Percentiles rank a stretch among this genome's conserved stretches.
Conservation (phyloP, 2,797 vertebrate species). For the Falco novaeseelandiae region DNA sequence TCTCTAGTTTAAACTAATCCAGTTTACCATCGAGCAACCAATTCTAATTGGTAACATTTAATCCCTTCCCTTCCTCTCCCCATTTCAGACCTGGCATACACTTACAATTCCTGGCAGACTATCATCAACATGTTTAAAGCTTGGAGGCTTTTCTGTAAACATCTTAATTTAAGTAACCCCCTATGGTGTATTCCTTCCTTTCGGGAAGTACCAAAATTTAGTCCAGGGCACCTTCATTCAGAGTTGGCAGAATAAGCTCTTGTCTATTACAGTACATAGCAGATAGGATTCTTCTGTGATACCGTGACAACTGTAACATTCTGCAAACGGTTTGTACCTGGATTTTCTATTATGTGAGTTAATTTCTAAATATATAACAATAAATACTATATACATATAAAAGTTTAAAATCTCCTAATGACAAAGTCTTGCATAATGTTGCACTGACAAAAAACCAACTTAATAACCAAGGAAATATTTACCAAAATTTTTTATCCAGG, state of each 20-base stretch:
- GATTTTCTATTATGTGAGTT: neutral
- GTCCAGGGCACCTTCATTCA: neutral
- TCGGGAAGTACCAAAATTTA: neutral
- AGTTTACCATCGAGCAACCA: conserved; percentile 28
- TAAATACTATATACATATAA: neutral
- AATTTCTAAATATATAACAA: neutral
- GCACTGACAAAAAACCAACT: neutral
- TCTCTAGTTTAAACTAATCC: conserved; percentile 39
- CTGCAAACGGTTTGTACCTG: conserved; percentile 12
- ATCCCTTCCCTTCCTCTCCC: neutral
- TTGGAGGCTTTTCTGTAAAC: conserved; percentile 14
- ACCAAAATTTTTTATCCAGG: neutral
- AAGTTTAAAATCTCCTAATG: neutral
- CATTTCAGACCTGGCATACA: neutral
- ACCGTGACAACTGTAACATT: neutral
- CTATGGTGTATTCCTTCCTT: neutral
- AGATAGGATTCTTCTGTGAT: neutral
- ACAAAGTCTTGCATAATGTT: neutral
- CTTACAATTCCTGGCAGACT: conserved; percentile 20
- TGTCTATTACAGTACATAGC: neutral
- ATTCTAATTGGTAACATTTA: conserved; percentile 32
- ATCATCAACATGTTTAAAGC: neutral
- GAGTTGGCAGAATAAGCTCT: neutral
- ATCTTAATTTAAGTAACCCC: neutral
- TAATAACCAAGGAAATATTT: neutral